Evolutionary conservation across 37 sponge, comb jelly and placozoan genomes (phyloP).

Genomic region (Beroe forskalii): DNA sequence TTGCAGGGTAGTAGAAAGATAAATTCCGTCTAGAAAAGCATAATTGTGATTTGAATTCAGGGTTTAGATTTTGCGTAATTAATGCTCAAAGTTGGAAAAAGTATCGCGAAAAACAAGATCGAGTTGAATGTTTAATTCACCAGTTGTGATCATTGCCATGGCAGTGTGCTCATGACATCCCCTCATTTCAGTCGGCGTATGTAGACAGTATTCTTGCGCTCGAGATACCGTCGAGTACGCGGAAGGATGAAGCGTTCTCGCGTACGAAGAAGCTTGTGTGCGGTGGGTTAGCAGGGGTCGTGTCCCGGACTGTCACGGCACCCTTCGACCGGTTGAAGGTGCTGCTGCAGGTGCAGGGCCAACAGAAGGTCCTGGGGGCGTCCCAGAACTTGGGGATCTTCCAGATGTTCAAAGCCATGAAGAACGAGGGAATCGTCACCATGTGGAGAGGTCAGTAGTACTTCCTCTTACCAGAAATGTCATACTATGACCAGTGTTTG

Average conservation of each 20-base stretch:
- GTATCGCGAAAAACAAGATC: no score
- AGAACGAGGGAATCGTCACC: not conserved
- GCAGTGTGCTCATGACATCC: no score
- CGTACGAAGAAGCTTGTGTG: not conserved
- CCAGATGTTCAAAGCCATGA: slow-evolving; percentile 40
- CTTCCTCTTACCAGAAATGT: not conserved
- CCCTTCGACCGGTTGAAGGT: slow-evolving; percentile 35
- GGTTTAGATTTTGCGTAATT: no score
- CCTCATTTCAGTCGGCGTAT: slow-evolving; percentile 60
- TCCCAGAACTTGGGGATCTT: not conserved
- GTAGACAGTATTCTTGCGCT: not conserved
- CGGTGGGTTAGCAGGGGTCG: slow-evolving; percentile 28
- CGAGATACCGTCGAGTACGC: not conserved
- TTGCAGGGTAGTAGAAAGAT: no score
- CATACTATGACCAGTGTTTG: not conserved
- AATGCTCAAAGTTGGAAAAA: no score
- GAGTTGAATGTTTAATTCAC: no score
- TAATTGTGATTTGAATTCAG: no score
- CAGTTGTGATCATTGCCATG: no score
- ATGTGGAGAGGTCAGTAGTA: slow-evolving; percentile 39
- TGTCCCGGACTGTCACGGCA: slow-evolving; percentile 39
- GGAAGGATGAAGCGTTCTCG: not conserved
- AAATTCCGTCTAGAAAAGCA: no score
- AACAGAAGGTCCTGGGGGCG: slow-evolving; percentile 5
- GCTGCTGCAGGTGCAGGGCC: slow-evolving; percentile 53